Evolutionary conservation across 2,888 invertebrate genomes (phyloP).

Genomic region (Cephus pygmeus): DNA sequence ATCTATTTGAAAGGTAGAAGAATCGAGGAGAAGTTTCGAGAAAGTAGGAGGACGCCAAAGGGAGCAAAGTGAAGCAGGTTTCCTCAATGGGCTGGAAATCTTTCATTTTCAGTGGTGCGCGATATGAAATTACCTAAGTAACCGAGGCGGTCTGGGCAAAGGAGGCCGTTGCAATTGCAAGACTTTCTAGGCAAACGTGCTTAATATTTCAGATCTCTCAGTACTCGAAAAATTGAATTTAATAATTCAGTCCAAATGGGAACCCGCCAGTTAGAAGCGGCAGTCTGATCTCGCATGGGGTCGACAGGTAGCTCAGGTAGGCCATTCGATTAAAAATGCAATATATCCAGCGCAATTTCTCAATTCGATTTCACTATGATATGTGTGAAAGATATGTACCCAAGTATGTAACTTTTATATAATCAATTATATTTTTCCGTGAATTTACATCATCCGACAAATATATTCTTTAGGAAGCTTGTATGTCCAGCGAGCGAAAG

Average conservation of each 20-base stretch:
- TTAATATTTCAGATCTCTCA: conserved; percentile 65
- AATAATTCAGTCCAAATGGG: conserved; percentile 65
- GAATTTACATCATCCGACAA: not conserved
- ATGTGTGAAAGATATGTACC: conserved; percentile 19
- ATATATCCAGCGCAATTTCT: conserved; percentile 63
- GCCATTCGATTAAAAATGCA: conserved; percentile 61
- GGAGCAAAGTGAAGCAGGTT: not conserved
- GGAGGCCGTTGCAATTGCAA: conserved; percentile 40
- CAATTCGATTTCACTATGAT: conserved; percentile 58
- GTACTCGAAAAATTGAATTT: conserved; percentile 67
- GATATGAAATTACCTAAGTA: conserved; percentile 26
- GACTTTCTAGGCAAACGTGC: conserved; percentile 45
- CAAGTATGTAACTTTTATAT: conserved; percentile 19
- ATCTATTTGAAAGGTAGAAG: too few species aligned
- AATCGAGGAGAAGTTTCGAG: too few species aligned
- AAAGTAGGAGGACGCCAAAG: too few species aligned
- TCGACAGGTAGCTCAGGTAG: not conserved
- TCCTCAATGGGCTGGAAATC: not conserved
- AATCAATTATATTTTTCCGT: not conserved
- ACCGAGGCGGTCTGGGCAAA: conserved; percentile 14
- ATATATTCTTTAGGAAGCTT: not conserved
- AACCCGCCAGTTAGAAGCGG: conserved; percentile 45
- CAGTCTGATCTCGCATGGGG: not conserved
- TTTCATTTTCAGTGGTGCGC: conserved; percentile 22
- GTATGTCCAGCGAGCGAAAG: too few species aligned